Base-by-base conservation (phyloP, 2,113 vertebrate genomes). In the Pholis gunnellus region DNA sequence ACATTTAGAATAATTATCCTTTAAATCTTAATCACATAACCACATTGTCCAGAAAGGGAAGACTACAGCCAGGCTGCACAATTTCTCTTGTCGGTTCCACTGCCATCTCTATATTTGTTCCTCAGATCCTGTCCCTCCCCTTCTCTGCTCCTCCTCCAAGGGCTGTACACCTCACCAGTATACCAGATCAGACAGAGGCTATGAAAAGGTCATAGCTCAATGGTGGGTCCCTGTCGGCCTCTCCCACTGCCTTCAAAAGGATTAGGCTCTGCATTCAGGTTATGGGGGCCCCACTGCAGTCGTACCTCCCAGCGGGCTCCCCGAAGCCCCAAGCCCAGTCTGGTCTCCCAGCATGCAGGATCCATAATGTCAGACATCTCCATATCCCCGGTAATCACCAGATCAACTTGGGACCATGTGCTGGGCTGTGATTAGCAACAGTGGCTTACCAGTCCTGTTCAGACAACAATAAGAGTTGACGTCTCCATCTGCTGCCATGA, bases 401-500 rank as follows among this genome's bases (percentile, higher is more conserved):
- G 34, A 88, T 82, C 79, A 87, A 82, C 80, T 65, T 66, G 75
- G 76, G 79, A 81, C 66, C 56, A 22, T 82, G 83, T 84, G 82
- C 69, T n/a, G 69, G 60, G 75, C 78, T 75, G 40, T 90, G 90
- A 93, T 92, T 90, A 93, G 90, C 78, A 42, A 85, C 78, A 77
- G 75, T 79, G 79, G 81, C 80, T 88, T 84, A 86, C 77, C 73
- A 84, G 85, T 87, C 83, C 88, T 82, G 82, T 88, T 88, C 79
- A 81, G 81, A 87, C 84, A 93, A 92, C 91, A 92, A 94, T 91
- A 92, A 89, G 88, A 91, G 78, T 69, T 89, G 86, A 92, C 83
- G 42, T 91, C 88, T 90, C 91, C 93, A 94, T 93, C 90, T 90
- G 93, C 83, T 93, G 69, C 86, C 79, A 52, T 72, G 90, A 92